Conservation (phyloP, 2,888 invertebrate species). For the Ichneumon xanthorius region DNA sequence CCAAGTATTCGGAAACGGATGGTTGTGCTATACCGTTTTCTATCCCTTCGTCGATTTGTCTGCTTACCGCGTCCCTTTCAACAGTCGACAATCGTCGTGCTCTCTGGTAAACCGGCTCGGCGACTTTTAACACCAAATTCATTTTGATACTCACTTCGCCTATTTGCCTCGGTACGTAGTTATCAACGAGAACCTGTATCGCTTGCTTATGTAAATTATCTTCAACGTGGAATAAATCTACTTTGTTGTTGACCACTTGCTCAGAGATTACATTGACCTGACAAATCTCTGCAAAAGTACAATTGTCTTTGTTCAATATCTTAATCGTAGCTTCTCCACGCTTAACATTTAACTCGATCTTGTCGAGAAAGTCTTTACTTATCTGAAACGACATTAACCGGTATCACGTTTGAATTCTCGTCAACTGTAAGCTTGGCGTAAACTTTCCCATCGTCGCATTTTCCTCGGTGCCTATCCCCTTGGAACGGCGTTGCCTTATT, state of each 20-base stretch:
- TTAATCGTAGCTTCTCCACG: not conserved
- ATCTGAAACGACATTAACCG: conserved; percentile 21
- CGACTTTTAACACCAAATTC: conserved; percentile 74
- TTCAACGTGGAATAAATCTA: conserved; percentile 29
- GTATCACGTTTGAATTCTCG: not conserved
- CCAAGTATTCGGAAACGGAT: conserved; percentile 75
- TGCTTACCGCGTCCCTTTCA: conserved; percentile 63
- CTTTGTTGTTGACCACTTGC: not conserved
- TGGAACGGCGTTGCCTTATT: conserved; percentile 32
- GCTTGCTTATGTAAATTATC: conserved; percentile 8
- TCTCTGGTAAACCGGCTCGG: conserved; percentile 71
- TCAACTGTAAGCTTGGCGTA: no score
- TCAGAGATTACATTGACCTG: conserved; percentile 10
- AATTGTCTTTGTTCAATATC: not conserved
- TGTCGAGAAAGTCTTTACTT: not conserved
- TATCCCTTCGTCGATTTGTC: no score
- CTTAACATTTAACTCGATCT: not conserved
- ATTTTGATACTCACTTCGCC: conserved; percentile 70
- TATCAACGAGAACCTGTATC: conserved; percentile 27
- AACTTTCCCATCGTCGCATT: no score
- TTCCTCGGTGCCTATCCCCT: conserved; percentile 48
- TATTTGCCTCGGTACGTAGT: conserved; percentile 62
- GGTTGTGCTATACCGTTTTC: conserved; percentile 45
- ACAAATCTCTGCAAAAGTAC: conserved; percentile 7
- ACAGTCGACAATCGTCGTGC: conserved; percentile 69